A percentile compares a stretch with the other conserved stretches of the same genome.
These are phyloP conservation scores for Eugnorisma glareosa DNA, from an alignment of 2,888 invertebrate species.

Conservation along the genomic window DNA sequence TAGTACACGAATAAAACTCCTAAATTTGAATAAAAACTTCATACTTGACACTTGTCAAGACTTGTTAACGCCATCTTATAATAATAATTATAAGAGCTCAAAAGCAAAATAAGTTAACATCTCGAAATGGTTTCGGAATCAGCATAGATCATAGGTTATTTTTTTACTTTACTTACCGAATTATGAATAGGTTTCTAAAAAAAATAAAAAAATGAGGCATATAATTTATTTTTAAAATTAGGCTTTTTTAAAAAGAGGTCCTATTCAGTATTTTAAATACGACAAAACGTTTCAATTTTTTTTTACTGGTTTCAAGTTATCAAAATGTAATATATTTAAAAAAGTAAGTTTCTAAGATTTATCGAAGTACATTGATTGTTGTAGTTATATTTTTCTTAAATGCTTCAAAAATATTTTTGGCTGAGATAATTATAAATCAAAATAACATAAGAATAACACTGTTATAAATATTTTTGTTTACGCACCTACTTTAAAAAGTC, in stretches of 20 bases:
- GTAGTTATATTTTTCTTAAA: neutral
- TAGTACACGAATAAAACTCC: too few species aligned
- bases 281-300: neutral
- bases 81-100: too few species aligned
- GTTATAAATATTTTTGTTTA: neutral
- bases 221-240: neutral
- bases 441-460: neutral
- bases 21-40: too few species aligned
- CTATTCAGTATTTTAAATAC: slow-evolving; percentile 3
- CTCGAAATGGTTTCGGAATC: too few species aligned
- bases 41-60: too few species aligned
- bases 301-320: neutral
- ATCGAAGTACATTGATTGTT: slow-evolving; percentile 14
- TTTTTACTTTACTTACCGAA: neutral
- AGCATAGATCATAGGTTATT: too few species aligned
- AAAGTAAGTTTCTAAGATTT: slow-evolving; percentile 5
- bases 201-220: neutral
- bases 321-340: neutral
- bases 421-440: neutral
- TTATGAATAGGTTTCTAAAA: neutral
- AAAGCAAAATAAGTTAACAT: too few species aligned
- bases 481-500: neutral
- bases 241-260: neutral
- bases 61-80: too few species aligned
- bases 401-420: neutral